Conservation (phyloP, 2,797 vertebrate species). For the Spheniscus humboldti region DNA sequence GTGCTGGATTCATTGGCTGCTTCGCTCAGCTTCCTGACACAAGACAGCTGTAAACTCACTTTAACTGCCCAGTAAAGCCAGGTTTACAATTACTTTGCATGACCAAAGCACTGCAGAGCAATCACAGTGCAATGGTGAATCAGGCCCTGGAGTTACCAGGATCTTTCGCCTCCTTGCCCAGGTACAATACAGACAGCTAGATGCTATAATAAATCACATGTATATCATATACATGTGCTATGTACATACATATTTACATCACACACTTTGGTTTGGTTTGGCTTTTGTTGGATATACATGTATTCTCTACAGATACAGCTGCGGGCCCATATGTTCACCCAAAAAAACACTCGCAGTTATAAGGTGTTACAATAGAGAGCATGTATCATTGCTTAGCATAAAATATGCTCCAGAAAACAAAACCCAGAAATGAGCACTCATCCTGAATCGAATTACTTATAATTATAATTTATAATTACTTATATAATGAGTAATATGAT, state of each 20-base stretch:
- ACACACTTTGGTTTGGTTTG: not conserved
- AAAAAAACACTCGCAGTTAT: not conserved
- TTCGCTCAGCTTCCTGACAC: not conserved
- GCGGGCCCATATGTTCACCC: not conserved
- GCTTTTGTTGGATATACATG: not conserved
- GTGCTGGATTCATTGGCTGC: not conserved
- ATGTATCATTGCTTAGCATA: not conserved
- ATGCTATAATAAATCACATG: not conserved
- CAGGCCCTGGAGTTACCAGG: not conserved
- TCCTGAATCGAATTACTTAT: not conserved
- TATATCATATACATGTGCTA: not conserved
- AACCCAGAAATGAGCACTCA: not conserved
- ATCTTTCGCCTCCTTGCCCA: not conserved
- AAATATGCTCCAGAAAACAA: not conserved
- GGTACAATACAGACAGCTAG: not conserved
- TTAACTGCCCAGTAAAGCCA: not conserved
- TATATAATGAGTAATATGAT: not conserved
- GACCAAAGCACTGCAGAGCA: not conserved
- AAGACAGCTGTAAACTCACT: constrained; percentile 2
- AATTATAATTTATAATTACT: not conserved
- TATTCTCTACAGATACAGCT: not conserved
- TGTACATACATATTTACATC: not conserved
- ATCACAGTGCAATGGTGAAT: not conserved
- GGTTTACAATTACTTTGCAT: not conserved
- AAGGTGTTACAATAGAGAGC: not conserved